Base-by-base conservation (phyloP, 2,888 invertebrate genomes). In the Entomobrya proxima region DNA sequence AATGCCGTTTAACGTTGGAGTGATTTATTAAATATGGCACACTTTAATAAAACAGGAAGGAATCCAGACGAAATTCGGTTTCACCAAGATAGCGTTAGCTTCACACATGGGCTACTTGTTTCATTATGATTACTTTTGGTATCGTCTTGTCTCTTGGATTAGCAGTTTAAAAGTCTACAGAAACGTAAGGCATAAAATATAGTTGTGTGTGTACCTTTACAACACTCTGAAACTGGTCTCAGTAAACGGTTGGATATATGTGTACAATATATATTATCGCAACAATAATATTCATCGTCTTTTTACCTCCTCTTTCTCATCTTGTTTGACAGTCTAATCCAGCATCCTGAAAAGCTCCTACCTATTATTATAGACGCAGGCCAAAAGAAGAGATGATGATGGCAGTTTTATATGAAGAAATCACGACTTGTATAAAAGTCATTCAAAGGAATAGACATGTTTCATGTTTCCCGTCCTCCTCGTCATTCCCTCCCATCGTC, bases 401-500 rank as follows among this genome's bases (percentile, higher is more conserved):
- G 61, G 78, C 72, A 84, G 47, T 58, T n/a, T n/a, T 72, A 78
- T 79, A 79, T 79, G 74, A 74, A 74, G 85, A 78, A 78, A 85
- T 77, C 72, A 50, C 64, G 64, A 24, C 40, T 78, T 61, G 79
- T 74, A 30, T 74, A 85, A n/a, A n/a, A 78, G 85, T 85, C 85
- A 79, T 69, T 85, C 79, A 85, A 64, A 76, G 47, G 64, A 78
- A 78, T 78, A 85, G 85, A 79, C 79, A 67, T 50, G 69, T 83
- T 47, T 83, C 67, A 67, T 64, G 79, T 78, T 76, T 85, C 52
- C 78, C 78, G 50, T 58, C 58, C 47, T 47, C 78, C 35, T 85
- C 84, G 72, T 78, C 78, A 78, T 78, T 78, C 78, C 85, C 85
- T 85, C 85, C 85, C 79, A 85, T 75, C 72, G 78, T 85, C 79